These are phyloP conservation scores for Prorops nasuta DNA, from an alignment of 1,140 invertebrate genomes.

Conservation along the genomic window DNA sequence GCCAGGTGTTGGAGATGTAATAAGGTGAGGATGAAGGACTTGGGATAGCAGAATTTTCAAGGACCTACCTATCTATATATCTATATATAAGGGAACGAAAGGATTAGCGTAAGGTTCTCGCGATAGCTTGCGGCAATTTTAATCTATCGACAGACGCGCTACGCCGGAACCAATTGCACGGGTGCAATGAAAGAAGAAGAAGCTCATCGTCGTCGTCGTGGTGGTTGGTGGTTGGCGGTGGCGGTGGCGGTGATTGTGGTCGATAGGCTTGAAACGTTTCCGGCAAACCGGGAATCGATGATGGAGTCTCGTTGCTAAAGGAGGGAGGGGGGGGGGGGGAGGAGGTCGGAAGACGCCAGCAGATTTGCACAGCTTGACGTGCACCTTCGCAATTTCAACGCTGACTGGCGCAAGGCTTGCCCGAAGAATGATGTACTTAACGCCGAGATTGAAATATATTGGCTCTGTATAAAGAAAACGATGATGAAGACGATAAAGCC, in stretches of 20 bases:
- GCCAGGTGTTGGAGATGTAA: background rate
- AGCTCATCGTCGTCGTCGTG: no score
- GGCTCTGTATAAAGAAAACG: background rate
- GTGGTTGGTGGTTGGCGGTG: no score
- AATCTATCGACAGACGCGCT: slow-evolving; percentile 28
- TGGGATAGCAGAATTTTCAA: background rate
- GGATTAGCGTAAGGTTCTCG: no score
- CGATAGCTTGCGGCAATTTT: no score
- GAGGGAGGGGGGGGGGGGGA: no score
- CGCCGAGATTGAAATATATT: slow-evolving; percentile 19
- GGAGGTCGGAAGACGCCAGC: no score
- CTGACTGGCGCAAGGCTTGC: background rate
- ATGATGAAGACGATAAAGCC: slow-evolving; percentile 4
- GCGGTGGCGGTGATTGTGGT: no score
- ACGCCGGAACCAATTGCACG: slow-evolving; percentile 24
- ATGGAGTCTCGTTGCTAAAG: no score
- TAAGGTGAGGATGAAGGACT: background rate
- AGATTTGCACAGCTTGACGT: no score
- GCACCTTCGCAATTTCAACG: slow-evolving; percentile 18
- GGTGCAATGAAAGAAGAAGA: slow-evolving; percentile 14
- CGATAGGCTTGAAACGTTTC: slow-evolving; percentile 20
- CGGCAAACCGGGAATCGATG: no score
- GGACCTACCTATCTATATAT: background rate
- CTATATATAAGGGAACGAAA: no score
- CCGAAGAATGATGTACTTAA: slow-evolving; percentile 20